Percentiles rank a stretch among this genome's conserved stretches.
These are phyloP conservation scores for Drosophila ficusphila DNA, from an alignment of 1,140 invertebrate genomes.

Conservation along the genomic window DNA sequence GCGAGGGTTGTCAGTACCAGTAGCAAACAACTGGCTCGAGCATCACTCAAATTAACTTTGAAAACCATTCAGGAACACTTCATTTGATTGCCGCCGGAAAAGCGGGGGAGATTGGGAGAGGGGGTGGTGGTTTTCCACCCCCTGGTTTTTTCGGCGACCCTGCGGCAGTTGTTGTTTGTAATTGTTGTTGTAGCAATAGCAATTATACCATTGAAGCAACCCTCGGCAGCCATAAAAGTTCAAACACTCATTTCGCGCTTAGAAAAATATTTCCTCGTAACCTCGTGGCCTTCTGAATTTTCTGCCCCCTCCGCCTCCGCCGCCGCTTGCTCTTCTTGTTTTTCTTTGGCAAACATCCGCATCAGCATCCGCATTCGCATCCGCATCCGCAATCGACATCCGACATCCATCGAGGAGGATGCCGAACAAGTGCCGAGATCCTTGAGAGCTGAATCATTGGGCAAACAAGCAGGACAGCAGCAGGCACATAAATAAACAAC, in stretches of 20 bases:
- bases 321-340: slow-evolving; percentile 28
- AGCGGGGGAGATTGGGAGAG: too few species aligned
- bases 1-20: slow-evolving; percentile 75
- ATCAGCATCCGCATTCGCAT: slow-evolving; percentile 48
- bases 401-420: too few species aligned
- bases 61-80: slow-evolving; percentile 84
- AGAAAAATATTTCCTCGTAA: slow-evolving; percentile 64
- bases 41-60: slow-evolving; percentile 84
- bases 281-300: slow-evolving; percentile 31
- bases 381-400: neutral
- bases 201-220: slow-evolving; percentile 79
- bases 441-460: slow-evolving; percentile 62
- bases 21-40: slow-evolving; percentile 51
- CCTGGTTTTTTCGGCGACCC: neutral
- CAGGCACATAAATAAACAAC: slow-evolving; percentile 74
- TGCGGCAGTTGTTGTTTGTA: slow-evolving; percentile 61
- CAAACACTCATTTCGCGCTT: slow-evolving; percentile 83
- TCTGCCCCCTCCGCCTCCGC: neutral
- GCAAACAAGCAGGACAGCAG: slow-evolving; percentile 64
- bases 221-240: slow-evolving; percentile 76
- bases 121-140: neutral
- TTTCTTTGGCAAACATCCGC: slow-evolving; percentile 59
- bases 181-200: slow-evolving; percentile 81
- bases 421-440: slow-evolving; percentile 46
- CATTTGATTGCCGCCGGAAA: slow-evolving; percentile 81